Base-by-base conservation (phyloP, 2,797 vertebrate genomes). In the Denticeps clupeoides region DNA sequence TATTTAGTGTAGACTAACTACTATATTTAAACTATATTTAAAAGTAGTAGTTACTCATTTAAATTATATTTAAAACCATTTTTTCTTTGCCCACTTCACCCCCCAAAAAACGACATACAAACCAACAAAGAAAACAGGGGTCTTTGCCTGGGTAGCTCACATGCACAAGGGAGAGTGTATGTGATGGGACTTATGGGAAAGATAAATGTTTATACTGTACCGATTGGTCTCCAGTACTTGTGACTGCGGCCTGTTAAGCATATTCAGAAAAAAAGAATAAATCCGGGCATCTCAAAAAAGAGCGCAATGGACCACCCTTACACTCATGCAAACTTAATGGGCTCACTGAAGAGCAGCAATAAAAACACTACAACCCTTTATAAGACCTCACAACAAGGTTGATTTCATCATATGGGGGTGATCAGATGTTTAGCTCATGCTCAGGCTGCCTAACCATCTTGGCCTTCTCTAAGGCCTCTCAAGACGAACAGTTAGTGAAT, bases 181-280 rank as follows among this genome's bases (percentile, higher is more conserved):
- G 79, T 82, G 81, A 85, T 82, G 78, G 78, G 74, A 72, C 84
- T 84, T 80, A 74, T 68, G 63, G 82, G 77, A 73, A 69, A 71
- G 74, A 77, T 59, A 83, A 82, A 80, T 71, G 71, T 72, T 73
- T 78, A 87, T 87, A 87, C 84, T 85, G 83, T 87, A 87, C 84
- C 83, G 84, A 83, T 77, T 87, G 84, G 82, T 87, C 84, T 85
- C 81, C 83, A 83, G 84, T 83, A 82, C 84, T 85, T 83, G 82
- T 84, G 83, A 87, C 84, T 81, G 84, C 84, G 81, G 84, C 80
- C 84, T 87, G 84, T 87, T 82, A 83, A 84, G 83, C 83, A 87
- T 84, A 85, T 85, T 85, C 83, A 87, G 71, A 85, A 74, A 85
- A 71, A 84, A 84, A 85, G 68, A 85, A 73, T 87, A 79, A 84